Base-by-base conservation (phyloP, 1,140 invertebrate species). In the Drosophila neocordata region DNA sequence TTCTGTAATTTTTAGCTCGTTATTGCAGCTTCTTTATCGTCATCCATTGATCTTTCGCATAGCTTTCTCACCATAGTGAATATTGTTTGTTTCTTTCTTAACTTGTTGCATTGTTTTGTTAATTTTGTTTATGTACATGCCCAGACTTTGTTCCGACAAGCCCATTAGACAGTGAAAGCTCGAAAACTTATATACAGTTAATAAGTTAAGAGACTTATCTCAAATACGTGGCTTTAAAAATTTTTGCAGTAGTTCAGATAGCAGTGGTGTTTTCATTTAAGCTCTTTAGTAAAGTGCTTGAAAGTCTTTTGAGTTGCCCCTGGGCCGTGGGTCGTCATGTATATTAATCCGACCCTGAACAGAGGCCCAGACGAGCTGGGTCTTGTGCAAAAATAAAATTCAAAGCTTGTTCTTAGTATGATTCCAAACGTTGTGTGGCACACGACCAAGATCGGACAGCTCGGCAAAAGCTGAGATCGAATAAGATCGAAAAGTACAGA, bases 351-450 rank as follows among this genome's bases (percentile, higher is more conserved):
- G 41, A 0, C 41, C 41, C 41, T 48, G 41, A 12, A 11, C 15
- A 48, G 18, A 24, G 13, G 24, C 52, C 52, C n/a, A 53, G 22
- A 13, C 22, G 12, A 34, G 27, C 52, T 55, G 12, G 5, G 22
- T 55, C 37, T 56, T 41, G 34, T 13, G 9, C 18, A 13, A 35
- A 48, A 48, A 59, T 37, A 31, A 75, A 68, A 71, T 75, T 62
- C 61, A 75, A 75, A 75, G 71, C 37, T 27, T 4, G 37, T 56
- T 76, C 73, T 69, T 76, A 75, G 73, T 75, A 64, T 60, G 55
- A 58, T 27, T 8, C 34, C 60, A 52, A 64, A 64, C 73, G 72
- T 44, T 63, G 73, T 34, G 35, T 34, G 65, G 11, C 35, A 53
- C 56, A 61, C 63, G 22, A 20, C 55, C 8, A 27, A 60, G 35